A percentile compares a stretch with the other conserved stretches of the same genome.
phyloP scores from a whole-genome alignment of 2,888 invertebrate genomes.

The Drosophila atripex region DNA sequence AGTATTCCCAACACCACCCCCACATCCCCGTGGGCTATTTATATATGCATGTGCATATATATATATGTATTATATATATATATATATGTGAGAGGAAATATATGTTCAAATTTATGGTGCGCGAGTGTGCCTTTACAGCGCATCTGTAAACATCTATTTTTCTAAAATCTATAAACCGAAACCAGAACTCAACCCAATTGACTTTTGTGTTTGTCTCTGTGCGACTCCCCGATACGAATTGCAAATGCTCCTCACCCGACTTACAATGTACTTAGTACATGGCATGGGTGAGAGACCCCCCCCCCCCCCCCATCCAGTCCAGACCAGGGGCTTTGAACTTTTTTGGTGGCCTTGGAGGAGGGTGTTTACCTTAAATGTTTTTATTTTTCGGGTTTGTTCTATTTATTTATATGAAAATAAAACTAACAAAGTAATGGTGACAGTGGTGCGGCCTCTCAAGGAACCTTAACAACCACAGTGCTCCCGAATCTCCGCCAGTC shows the following conservation, averaged over 20 bases:
- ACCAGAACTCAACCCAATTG: not conserved
- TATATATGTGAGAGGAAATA: not conserved
- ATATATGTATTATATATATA: not conserved
- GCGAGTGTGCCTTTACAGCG: conserved; percentile 1
- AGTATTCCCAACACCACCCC: not conserved
- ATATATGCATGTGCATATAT: not conserved
- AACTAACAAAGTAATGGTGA: too few species aligned
- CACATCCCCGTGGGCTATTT: not conserved
- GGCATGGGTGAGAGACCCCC: not conserved
- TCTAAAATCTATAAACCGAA: conserved; percentile 1
- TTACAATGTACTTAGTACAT: not conserved
- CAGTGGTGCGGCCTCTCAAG: too few species aligned
- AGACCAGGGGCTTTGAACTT: not conserved
- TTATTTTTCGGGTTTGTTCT: not conserved
- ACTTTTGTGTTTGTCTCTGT: not conserved
- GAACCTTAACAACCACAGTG: conserved; percentile 72
- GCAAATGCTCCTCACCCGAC: not conserved
- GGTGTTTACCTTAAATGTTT: not conserved
- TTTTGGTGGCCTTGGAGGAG: not conserved
- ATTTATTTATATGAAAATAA: not conserved
- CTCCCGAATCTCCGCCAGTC: conserved; percentile 84
- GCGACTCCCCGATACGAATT: not conserved
- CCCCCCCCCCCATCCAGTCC: too few species aligned
- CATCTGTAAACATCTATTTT: conserved; percentile 1
- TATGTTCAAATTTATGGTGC: conserved; percentile 2